phyloP scores from a whole-genome alignment of 2,797 vertebrate genomes.

The Paramormyrops hopkinsi region DNA sequence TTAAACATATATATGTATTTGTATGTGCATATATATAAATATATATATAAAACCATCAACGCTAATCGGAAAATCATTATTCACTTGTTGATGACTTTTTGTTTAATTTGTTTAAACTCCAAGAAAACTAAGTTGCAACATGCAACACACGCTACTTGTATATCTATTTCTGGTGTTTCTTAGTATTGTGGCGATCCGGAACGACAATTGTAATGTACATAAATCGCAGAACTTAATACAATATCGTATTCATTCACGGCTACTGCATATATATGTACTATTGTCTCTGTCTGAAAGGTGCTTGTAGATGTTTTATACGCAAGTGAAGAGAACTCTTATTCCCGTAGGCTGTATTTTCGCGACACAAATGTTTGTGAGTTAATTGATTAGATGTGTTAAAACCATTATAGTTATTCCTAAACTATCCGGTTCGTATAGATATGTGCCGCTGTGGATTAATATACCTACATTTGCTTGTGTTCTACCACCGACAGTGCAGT shows the following conservation, averaged over 20 bases:
- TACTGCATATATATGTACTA: not conserved
- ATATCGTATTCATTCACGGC: not conserved
- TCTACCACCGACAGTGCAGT: not conserved
- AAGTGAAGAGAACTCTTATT: not conserved
- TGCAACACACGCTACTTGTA: not conserved
- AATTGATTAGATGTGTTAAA: not conserved
- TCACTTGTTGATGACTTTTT: not conserved
- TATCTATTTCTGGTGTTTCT: not conserved
- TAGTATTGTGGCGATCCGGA: not conserved
- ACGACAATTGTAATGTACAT: not conserved
- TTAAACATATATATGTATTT: not conserved
- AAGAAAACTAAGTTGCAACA: not conserved
- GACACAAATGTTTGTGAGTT: not conserved
- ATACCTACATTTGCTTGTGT: not conserved
- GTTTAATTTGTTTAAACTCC: not conserved
- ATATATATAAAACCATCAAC: not conserved
- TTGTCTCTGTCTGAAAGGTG: not conserved
- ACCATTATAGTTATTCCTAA: not conserved
- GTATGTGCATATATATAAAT: no score
- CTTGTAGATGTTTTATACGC: not conserved
- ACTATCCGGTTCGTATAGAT: not conserved
- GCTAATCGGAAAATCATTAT: not conserved
- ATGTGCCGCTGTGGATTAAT: not conserved
- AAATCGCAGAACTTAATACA: not conserved
- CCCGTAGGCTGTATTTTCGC: not conserved